These are phyloP conservation scores for Sericinus montela DNA, from an alignment of 2,888 invertebrate genomes.

Conservation along the genomic window DNA sequence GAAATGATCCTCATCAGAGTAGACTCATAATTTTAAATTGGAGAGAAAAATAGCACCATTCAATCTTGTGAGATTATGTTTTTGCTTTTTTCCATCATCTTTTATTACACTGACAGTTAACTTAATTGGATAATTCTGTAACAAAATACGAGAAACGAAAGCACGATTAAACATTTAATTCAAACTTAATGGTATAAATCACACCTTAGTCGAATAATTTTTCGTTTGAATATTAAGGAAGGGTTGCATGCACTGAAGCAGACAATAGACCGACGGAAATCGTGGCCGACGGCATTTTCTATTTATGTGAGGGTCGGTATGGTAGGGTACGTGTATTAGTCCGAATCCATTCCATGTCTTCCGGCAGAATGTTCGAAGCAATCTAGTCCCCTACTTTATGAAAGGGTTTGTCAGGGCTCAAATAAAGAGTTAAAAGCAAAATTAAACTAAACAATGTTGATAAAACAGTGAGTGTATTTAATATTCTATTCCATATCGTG, in stretches of 20 bases:
- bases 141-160: background rate
- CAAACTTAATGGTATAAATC: conserved; percentile 33
- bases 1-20: no score
- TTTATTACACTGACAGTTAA: background rate
- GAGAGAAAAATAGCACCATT: no score
- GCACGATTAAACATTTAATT: conserved; percentile 2
- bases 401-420: conserved; percentile 41
- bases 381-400: conserved; percentile 61
- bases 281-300: conserved; percentile 62
- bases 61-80: background rate
- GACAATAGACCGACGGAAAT: conserved; percentile 66
- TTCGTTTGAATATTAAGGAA: conserved; percentile 49
- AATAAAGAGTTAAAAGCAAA: conserved; percentile 22
- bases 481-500: no score
- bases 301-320: conserved; percentile 60
- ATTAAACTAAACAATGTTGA: conserved; percentile 13
- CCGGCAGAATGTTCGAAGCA: conserved; percentile 63
- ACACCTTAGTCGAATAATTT: conserved; percentile 52
- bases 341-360: conserved; percentile 66
- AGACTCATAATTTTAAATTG: no score
- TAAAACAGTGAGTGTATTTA: background rate
- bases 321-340: conserved; percentile 61
- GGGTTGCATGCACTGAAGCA: conserved; percentile 64
- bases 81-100: background rate
- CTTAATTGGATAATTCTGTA: background rate